Evolutionary conservation across 2,797 vertebrate genomes (phyloP).

Genomic region (Staurois parvus): DNA sequence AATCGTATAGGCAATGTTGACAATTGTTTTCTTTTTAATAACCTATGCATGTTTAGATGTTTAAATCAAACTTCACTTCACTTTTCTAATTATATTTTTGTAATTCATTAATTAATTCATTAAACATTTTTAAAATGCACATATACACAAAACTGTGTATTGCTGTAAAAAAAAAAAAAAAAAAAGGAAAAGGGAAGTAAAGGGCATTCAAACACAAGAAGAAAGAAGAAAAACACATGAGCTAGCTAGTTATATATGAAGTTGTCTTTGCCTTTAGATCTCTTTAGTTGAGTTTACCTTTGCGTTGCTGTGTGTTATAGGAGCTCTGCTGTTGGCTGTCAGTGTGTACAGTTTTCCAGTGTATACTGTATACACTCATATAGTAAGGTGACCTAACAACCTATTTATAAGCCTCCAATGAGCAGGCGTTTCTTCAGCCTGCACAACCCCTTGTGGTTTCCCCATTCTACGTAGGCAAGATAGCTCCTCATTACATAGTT

Average conservation of each 20-base stretch:
- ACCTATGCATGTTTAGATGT: no score
- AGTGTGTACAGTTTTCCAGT: neutral
- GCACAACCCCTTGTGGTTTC: conserved; percentile 22
- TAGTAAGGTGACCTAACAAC: conserved; percentile 1
- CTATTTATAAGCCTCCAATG: conserved; percentile 39
- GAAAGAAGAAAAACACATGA: neutral
- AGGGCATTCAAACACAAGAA: neutral
- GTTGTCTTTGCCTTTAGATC: neutral
- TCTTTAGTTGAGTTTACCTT: conserved; percentile 3
- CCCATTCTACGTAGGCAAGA: conserved; percentile 6
- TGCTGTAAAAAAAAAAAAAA: no score
- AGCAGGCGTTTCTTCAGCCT: neutral
- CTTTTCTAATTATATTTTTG: no score
- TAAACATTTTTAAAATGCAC: no score
- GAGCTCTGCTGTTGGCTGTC: neutral
- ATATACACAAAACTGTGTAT: neutral
- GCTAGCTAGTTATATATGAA: neutral
- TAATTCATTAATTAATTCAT: no score
- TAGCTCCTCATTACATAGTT: neutral
- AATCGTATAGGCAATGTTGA: no score
- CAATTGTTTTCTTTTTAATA: no score
- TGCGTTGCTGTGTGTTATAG: neutral
- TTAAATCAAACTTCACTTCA: no score
- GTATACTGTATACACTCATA: neutral
- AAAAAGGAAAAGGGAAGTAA: neutral